Evolutionary conservation across 2,797 vertebrate genomes (phyloP).

Genomic region (Paratrypauchen microcephalus): DNA sequence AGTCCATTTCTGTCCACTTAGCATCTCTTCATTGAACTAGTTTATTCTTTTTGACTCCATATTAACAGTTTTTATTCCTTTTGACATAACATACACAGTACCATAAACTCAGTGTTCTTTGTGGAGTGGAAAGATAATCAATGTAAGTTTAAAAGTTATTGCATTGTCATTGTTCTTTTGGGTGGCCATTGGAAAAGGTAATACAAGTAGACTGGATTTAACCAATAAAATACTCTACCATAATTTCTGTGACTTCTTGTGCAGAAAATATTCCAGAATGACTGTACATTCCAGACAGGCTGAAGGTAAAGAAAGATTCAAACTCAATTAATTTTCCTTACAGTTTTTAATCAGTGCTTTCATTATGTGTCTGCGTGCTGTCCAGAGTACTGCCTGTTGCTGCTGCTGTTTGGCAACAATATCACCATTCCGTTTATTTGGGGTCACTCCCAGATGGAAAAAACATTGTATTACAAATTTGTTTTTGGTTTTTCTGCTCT

Average conservation of each 20-base stretch:
- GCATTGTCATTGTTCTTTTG: constrained; percentile 27
- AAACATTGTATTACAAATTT: constrained; percentile 72
- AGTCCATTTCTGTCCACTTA: constrained; percentile 16
- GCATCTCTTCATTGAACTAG: constrained; percentile 21
- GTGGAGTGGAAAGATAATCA: constrained; percentile 29
- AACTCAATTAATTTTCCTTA: constrained; percentile 42
- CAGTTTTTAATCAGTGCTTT: constrained; percentile 42
- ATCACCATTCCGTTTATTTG: constrained; percentile 79
- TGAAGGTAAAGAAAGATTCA: constrained; percentile 29
- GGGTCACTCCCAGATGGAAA: constrained; percentile 58
- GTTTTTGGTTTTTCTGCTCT: constrained; percentile 63
- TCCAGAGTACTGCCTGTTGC: constrained; percentile 73
- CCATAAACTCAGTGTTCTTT: constrained; percentile 26
- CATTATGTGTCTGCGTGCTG: constrained; percentile 60
- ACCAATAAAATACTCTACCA: constrained; percentile 13
- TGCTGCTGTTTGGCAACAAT: constrained; percentile 69
- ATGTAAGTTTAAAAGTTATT: constrained; percentile 26
- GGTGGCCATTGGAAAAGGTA: constrained; percentile 23
- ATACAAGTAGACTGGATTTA: constrained; percentile 23
- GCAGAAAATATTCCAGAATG: constrained; percentile 51
- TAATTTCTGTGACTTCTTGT: constrained; percentile 36
- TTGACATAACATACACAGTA: constrained; percentile 21
- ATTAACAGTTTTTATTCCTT: constrained; percentile 15
- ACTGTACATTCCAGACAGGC: constrained; percentile 64
- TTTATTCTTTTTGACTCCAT: constrained; percentile 17